Base-by-base conservation (phyloP, 2,888 invertebrate species). In the Chromoteleia sp. region DNA sequence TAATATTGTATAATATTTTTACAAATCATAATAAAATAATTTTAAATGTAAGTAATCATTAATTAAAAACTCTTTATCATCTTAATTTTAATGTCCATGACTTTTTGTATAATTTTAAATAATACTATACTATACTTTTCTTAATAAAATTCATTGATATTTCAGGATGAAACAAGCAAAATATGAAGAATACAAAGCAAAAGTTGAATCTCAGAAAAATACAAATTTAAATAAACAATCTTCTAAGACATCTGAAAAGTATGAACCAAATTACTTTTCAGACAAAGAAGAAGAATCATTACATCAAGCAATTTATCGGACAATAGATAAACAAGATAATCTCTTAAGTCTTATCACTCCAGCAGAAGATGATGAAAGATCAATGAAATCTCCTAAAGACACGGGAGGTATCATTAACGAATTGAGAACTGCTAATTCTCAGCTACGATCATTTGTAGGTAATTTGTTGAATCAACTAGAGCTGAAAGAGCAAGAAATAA, bases 241-340 rank as follows among this genome's bases (percentile, higher is more conserved):
- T 10, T 79, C 85, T 0, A 89, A 88, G 41, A 82, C 85, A n/a
- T 58, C 67, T 4, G 87, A 87, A n/a, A 89, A 87, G 59, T 87
- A 83, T 29, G 84, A 74, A 43, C 56, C 83, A 0, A 68, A 79
- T 3, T 78, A 85, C 7, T 41, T 63, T 17, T 43, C 71, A 67
- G 87, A 87, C 0, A 87, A 87, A 63, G 83, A 81, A 5, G 87
- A 88, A 15, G 86, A 85, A 33, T 86, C 89, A 0, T 82, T 92
- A 50, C 87, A 89, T n/a, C 86, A 88, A 76, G 89, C 88, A 10
- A 95, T 95, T 83, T 94, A 94, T 87, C 93, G 92, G 90, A 94
- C 94, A 19, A 94, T 96, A 85, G 94, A 95, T 87, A 94, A 95
- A 86, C 94, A 94, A n/a, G 95, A 95, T 87, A 94, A 94, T 52